These are phyloP conservation scores for Eulemur macaco DNA, from an alignment of 2,113 vertebrate species.

Conservation along the genomic window DNA sequence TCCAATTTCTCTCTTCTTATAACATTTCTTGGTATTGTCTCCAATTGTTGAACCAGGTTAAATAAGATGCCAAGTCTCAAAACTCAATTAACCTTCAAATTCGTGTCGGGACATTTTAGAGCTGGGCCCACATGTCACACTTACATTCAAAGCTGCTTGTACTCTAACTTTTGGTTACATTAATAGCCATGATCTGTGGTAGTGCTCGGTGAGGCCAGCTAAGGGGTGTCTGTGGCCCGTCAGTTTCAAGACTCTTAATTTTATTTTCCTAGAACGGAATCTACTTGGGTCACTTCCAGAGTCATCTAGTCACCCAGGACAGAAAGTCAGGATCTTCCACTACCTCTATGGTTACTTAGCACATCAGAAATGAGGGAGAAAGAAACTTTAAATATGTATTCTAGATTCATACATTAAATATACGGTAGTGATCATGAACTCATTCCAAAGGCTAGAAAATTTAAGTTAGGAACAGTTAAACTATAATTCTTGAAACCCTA, in stretches of 20 bases:
- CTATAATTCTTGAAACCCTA: background rate
- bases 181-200: background rate
- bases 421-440: background rate
- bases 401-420: constrained; percentile 16
- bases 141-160: background rate
- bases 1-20: constrained; percentile 36
- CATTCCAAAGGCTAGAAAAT: constrained; percentile 18
- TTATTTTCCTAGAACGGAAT: constrained; percentile 16
- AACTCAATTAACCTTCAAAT: background rate
- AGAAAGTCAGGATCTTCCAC: background rate
- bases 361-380: background rate
- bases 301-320: background rate
- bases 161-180: background rate
- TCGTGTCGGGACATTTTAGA: background rate
- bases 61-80: background rate
- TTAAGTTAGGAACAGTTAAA: constrained; percentile 45
- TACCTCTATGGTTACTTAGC: background rate
- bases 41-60: background rate
- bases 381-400: background rate
- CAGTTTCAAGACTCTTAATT: background rate
- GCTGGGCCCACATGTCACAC: background rate
- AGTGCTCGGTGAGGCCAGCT: background rate
- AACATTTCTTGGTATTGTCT: constrained; percentile 27
- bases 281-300: background rate
- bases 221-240: background rate